phyloP scores from a whole-genome alignment of 2,113 vertebrate genomes.

The Taurulus bubalis region DNA sequence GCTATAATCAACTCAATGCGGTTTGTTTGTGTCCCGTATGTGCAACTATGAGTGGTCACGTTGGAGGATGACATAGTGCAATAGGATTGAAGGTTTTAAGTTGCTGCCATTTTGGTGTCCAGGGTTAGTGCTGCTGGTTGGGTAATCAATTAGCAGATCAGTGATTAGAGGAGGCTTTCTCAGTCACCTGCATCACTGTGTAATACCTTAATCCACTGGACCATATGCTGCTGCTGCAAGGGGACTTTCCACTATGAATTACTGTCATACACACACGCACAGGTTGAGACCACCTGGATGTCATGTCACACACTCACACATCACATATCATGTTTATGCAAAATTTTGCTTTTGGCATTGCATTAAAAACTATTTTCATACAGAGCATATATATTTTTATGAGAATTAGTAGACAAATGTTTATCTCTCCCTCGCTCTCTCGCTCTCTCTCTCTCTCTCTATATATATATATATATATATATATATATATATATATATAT shows the following conservation, averaged over 20 bases:
- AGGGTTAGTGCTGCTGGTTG: conserved; percentile 61
- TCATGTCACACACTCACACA: background rate
- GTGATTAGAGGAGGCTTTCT: conserved; percentile 80
- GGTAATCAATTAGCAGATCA: conserved; percentile 87
- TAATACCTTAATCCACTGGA: conserved; percentile 89
- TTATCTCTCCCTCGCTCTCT: too few species aligned
- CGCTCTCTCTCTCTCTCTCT: too few species aligned
- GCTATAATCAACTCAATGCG: background rate
- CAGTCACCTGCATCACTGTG: conserved; percentile 84
- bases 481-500: too few species aligned
- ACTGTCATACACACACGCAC: conserved; percentile 28
- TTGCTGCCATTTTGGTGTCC: conserved; percentile 79
- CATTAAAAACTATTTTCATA: conserved; percentile 1
- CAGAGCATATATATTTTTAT: background rate
- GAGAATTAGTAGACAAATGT: background rate
- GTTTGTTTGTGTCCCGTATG: conserved; percentile 45
- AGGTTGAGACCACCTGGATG: conserved; percentile 51
- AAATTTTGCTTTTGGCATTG: background rate
- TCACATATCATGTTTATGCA: background rate
- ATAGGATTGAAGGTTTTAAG: conserved; percentile 83
- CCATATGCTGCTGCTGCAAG: conserved; percentile 86
- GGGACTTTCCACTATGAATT: conserved; percentile 52
- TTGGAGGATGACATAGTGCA: conserved; percentile 67
- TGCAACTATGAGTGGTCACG: conserved; percentile 57
- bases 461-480: too few species aligned